Percentiles rank a stretch among this genome's conserved stretches.
phyloP scores from a whole-genome alignment of 1,140 invertebrate species.

The Hycleus cichorii region DNA sequence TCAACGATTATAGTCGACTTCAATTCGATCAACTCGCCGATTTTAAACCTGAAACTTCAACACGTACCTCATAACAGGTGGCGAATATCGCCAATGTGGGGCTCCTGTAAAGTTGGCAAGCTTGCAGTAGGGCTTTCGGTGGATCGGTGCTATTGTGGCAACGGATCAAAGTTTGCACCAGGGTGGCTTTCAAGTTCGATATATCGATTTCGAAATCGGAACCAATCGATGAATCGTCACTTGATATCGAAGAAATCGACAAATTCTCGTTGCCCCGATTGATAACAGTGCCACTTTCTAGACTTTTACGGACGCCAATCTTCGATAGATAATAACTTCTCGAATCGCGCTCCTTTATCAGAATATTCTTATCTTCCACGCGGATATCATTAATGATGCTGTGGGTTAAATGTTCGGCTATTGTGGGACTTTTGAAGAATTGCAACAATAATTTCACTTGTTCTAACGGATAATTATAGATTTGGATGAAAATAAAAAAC shows the following conservation, averaged over 20 bases:
- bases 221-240: conserved; percentile 27
- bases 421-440: conserved; percentile 45
- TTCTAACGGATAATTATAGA: conserved; percentile 52
- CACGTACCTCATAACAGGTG: conserved; percentile 56
- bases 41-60: background rate
- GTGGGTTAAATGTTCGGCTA: conserved; percentile 49
- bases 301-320: conserved; percentile 32
- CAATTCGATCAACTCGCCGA: no score
- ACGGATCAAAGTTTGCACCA: conserved; percentile 54
- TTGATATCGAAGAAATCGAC: conserved; percentile 16
- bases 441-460: conserved; percentile 49
- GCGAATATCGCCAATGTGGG: conserved; percentile 56
- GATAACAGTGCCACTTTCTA: conserved; percentile 14
- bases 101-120: conserved; percentile 47
- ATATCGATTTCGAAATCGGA: conserved; percentile 35
- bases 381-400: conserved; percentile 45
- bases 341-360: conserved; percentile 33
- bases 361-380: conserved; percentile 34
- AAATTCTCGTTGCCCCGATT: conserved; percentile 1
- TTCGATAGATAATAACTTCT: conserved; percentile 34
- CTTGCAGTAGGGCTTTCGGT: conserved; percentile 51
- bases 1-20: no score
- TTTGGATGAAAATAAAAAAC: conserved; percentile 54
- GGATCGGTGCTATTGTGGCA: conserved; percentile 62
- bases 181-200: conserved; percentile 43